Base-by-base conservation (phyloP, 2,797 vertebrate species). In the Cirrhinus molitorella region DNA sequence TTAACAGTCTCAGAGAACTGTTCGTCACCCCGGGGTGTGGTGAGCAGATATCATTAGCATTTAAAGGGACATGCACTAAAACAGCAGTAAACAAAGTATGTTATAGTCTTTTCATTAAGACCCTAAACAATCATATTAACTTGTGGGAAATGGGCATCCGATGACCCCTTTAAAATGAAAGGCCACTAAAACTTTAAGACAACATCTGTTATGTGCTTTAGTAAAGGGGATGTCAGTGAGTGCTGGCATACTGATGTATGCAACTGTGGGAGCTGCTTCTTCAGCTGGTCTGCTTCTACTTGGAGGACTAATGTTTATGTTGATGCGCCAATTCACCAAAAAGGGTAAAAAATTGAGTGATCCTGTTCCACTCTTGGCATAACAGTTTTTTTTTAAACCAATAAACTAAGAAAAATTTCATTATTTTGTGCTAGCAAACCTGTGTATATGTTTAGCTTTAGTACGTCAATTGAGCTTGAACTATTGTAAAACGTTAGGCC, bases 241-340 rank as follows among this genome's bases (percentile, higher is more conserved):
- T 23, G 23, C 63, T 0, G 47, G 59, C 71, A 65, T 92, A 80
- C 74, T 92, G 68, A 10, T 90, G 37, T 89, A 88, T 13, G 49
- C 76, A 1, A 86, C 77, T n/a, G 14, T 86, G 4, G 89, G 85
- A 0, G 80, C 68, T 8, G 82, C 49, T 6, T 43, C 84, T 71
- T 79, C 77, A 17, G 21, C 81, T 0, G 25, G 77, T n/a, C 67
- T 86, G 9, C 85, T 94, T 67, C 16, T 73, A 31, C 63, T 90
- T 28, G 57, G 89, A 2, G 90, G 87, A 3, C 55, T 93, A 31
- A 53, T 16, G 19, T 3, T 91, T n/a, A 13, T 91, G 63, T n/a
- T 89, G 19, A 0, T 79, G 21, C 85, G 0, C 12, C 23, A 0
- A 19, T 70, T 78, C 4, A 86, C 19, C 51, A 92, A 81, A 77